Conservation (phyloP, 2,888 invertebrate species). For the Danaus chrysippus region DNA sequence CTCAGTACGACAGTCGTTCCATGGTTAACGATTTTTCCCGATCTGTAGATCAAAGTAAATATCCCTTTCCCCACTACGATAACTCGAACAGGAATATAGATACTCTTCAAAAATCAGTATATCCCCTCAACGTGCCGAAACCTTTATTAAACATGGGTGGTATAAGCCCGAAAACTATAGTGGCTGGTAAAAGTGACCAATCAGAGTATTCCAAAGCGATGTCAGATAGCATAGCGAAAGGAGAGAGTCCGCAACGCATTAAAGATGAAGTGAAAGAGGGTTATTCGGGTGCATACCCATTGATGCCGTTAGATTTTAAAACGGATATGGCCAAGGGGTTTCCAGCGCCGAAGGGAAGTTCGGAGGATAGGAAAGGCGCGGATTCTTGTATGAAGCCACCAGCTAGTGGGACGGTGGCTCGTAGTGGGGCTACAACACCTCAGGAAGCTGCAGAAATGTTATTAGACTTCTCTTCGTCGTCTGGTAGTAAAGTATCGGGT, state of each 20-base stretch:
- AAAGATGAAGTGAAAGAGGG: conserved; percentile 67
- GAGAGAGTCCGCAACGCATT: conserved; percentile 56
- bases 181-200: conserved; percentile 51
- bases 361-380: conserved; percentile 69
- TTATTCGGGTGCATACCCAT: conserved; percentile 55
- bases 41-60: conserved; percentile 66
- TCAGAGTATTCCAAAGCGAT: conserved; percentile 61
- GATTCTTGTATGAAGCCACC: conserved; percentile 73
- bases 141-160: conserved; percentile 68
- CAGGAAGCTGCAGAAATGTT: conserved; percentile 83
- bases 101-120: conserved; percentile 63
- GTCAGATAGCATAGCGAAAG: conserved; percentile 62
- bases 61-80: conserved; percentile 68
- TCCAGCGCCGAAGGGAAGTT: conserved; percentile 65
- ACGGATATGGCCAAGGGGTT: conserved; percentile 72
- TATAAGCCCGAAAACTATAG: conserved; percentile 65
- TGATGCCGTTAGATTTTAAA: conserved; percentile 69
- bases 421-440: conserved; percentile 70
- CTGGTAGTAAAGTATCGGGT: conserved; percentile 77
- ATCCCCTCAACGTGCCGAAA: conserved; percentile 70
- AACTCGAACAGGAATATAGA: conserved; percentile 59
- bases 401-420: conserved; percentile 62
- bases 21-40: conserved; percentile 71
- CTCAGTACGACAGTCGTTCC: conserved; percentile 66
- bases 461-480: conserved; percentile 81